A percentile compares a stretch with the other conserved stretches of the same genome.
Conservation (phyloP, 2,888 invertebrate genomes). For the Lordiphosa fenestrarum region DNA sequence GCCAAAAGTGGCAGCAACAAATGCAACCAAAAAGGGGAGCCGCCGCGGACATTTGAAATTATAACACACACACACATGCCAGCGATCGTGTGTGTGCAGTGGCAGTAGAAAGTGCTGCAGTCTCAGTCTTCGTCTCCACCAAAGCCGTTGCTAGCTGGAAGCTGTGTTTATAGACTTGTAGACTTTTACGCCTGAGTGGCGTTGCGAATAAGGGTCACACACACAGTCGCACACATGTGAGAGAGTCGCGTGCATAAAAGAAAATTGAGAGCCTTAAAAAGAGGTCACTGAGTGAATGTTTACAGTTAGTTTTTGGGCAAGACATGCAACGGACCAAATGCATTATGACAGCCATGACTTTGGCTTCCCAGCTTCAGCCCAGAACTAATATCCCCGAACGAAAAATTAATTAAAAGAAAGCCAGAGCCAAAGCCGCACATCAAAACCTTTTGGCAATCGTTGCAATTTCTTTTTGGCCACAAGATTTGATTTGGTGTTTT, state of each 20-base stretch:
- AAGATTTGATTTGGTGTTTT: slow-evolving; percentile 56
- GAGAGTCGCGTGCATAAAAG: slow-evolving; percentile 66
- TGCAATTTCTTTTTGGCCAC: slow-evolving; percentile 69
- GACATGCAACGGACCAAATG: slow-evolving; percentile 51
- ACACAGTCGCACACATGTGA: slow-evolving; percentile 38
- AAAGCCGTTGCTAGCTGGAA: slow-evolving; percentile 56
- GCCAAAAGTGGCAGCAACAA: slow-evolving; percentile 73
- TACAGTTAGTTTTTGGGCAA: slow-evolving; percentile 74
- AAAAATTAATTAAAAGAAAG: slow-evolving; percentile 70
- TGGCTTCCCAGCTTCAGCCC: slow-evolving; percentile 48
- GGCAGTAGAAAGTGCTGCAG: slow-evolving; percentile 66
- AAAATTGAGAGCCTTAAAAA: slow-evolving; percentile 61
- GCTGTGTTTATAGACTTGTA: slow-evolving; percentile 74
- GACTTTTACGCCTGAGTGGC: slow-evolving; percentile 71
- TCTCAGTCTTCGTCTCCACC: slow-evolving; percentile 8
- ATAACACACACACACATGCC: slow-evolving; percentile 57
- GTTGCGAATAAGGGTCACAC: slow-evolving; percentile 74
- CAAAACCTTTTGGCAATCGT: slow-evolving; percentile 63
- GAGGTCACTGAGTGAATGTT: slow-evolving; percentile 73
- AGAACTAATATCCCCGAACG: slow-evolving; percentile 60
- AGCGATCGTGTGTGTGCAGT: slow-evolving; percentile 38
- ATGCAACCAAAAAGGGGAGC: slow-evolving; percentile 68
- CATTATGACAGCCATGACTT: slow-evolving; percentile 70
- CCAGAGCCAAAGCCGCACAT: slow-evolving; percentile 35
- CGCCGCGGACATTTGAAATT: slow-evolving; percentile 61